Evolutionary conservation across 2,888 invertebrate species (phyloP).

Genomic region (Macrosiphum euphorbiae): DNA sequence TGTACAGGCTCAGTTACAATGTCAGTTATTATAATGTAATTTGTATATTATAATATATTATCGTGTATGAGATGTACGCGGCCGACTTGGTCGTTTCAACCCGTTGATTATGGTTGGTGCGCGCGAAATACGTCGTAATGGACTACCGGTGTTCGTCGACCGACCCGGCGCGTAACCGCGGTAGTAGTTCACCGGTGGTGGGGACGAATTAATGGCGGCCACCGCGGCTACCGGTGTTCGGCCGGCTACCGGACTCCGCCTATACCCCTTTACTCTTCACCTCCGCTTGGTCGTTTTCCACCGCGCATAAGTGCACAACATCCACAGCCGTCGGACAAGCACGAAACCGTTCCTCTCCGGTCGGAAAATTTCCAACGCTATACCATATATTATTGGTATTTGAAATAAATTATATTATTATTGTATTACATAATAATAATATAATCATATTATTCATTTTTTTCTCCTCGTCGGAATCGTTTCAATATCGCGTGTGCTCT

Average conservation of each 20-base stretch:
- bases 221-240: slow-evolving; percentile 59
- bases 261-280: slow-evolving; percentile 52
- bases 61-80: not conserved
- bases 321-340: not conserved
- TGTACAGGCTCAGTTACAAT: not conserved
- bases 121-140: not conserved
- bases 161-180: slow-evolving; percentile 57
- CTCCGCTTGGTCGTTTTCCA: not conserved
- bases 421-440: not conserved
- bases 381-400: not conserved
- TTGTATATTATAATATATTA: not conserved
- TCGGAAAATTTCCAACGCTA: not conserved
- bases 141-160: slow-evolving; percentile 55
- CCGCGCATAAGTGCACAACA: not conserved
- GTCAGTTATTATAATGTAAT: too few relatives aligned
- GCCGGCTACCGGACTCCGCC: slow-evolving; percentile 62
- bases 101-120: slow-evolving; percentile 52
- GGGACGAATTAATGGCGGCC: slow-evolving; percentile 57
- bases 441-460: not conserved
- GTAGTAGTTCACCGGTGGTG: slow-evolving; percentile 34
- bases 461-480: not conserved
- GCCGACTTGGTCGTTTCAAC: not conserved
- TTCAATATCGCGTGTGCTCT: not conserved
- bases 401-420: not conserved
- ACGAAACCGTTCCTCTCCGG: not conserved